Percentiles rank a stretch among this genome's conserved stretches.
phyloP scores from a whole-genome alignment of 2,797 vertebrate species.

The Molossus molossus region DNA sequence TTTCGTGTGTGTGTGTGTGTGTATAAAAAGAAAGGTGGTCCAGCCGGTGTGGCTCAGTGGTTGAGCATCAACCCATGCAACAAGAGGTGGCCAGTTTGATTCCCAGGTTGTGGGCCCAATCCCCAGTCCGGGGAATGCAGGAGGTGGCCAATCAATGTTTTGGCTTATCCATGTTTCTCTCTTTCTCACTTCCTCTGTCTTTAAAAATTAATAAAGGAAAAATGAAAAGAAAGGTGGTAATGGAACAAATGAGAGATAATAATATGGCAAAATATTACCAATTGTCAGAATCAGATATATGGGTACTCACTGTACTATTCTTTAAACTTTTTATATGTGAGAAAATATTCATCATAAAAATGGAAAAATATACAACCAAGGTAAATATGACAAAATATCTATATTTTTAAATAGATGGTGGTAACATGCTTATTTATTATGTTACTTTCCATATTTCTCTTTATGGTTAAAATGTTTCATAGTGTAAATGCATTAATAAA shows the following conservation, averaged over 20 bases:
- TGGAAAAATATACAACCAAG: constrained; percentile 60
- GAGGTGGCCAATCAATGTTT: too few relatives aligned
- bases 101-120: too few relatives aligned
- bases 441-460: constrained; percentile 62
- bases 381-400: constrained; percentile 72
- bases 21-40: background rate
- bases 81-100: too few relatives aligned
- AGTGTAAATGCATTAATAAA: constrained; percentile 45
- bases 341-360: constrained; percentile 63
- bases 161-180: too few relatives aligned
- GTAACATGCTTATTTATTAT: constrained; percentile 68
- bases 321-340: constrained; percentile 49
- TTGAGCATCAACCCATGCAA: too few relatives aligned
- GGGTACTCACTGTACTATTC: background rate
- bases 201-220: too few relatives aligned
- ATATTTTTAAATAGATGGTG: constrained; percentile 76
- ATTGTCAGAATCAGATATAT: constrained; percentile 48
- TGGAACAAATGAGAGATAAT: constrained; percentile 58
- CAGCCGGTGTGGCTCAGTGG: too few relatives aligned
- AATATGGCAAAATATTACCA: constrained; percentile 38
- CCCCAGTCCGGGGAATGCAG: too few relatives aligned
- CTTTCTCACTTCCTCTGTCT: too few relatives aligned
- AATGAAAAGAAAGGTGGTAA: background rate
- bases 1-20: background rate
- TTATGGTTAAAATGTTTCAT: constrained; percentile 66